Evolutionary conservation across 2,113 vertebrate genomes (phyloP).

Genomic region (Phrynocephalus versicolor): DNA sequence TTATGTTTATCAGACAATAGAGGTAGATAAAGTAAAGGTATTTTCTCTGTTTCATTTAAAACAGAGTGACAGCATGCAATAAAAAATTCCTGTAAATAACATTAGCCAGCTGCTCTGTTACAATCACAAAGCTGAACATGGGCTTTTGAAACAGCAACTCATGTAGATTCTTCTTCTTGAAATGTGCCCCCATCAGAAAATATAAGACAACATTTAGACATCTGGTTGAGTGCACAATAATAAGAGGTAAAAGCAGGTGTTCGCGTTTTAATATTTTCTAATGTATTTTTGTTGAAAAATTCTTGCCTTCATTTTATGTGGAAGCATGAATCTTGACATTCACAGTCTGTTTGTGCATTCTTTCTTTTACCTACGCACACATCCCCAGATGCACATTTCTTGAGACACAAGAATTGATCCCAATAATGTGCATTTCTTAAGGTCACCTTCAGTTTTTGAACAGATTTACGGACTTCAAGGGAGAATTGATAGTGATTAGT

Average conservation of each 20-base stretch:
- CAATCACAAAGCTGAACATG: conserved; percentile 45
- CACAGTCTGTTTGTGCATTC: not conserved
- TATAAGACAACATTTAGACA: conserved; percentile 43
- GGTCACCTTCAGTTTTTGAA: not conserved
- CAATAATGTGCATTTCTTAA: not conserved
- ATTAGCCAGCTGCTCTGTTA: conserved; percentile 35
- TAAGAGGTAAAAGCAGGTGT: conserved; percentile 49
- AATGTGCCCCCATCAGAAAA: conserved; percentile 38
- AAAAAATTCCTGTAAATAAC: conserved; percentile 57
- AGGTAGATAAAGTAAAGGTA: conserved; percentile 47
- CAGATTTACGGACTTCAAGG: no score
- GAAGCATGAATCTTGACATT: conserved; percentile 39
- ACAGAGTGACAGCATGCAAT: conserved; percentile 29
- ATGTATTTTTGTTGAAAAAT: conserved; percentile 40
- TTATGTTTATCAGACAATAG: conserved; percentile 60
- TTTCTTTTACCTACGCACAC: not conserved
- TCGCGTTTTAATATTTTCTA: conserved; percentile 38
- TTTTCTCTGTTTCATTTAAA: conserved; percentile 57
- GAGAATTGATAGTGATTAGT: not conserved
- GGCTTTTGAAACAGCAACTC: conserved; percentile 20
- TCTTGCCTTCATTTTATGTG: not conserved
- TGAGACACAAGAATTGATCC: not conserved
- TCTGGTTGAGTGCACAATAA: conserved; percentile 33
- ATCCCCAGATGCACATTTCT: not conserved
- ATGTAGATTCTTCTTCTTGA: conserved; percentile 32